Evolutionary conservation across 2,113 vertebrate genomes (phyloP).

Genomic region (Tor tambroides): DNA sequence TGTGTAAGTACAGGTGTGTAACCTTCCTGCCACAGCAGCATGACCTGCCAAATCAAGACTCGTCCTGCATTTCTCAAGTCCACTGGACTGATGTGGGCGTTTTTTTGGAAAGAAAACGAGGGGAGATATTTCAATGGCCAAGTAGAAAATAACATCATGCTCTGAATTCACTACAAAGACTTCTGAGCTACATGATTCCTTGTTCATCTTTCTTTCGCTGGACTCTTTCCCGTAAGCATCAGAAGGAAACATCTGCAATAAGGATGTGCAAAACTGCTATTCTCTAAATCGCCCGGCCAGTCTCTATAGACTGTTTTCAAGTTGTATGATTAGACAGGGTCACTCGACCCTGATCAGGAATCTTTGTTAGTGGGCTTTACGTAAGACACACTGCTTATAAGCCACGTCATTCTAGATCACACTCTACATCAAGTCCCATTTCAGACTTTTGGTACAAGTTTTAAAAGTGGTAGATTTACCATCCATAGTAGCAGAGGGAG

Average conservation of each 20-base stretch:
- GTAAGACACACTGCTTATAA: not conserved
- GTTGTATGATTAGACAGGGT: not conserved
- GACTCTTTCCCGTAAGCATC: not conserved
- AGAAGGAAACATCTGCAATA: not conserved
- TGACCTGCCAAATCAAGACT: conserved; percentile 23
- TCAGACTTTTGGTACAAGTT: not conserved
- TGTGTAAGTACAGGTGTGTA: conserved; percentile 23
- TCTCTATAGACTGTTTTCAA: not conserved
- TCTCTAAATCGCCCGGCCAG: not conserved
- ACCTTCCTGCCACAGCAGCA: conserved; percentile 20
- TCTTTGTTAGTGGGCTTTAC: not conserved
- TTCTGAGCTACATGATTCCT: not conserved
- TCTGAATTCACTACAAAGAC: conserved; percentile 26
- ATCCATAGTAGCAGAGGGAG: conserved; percentile 87
- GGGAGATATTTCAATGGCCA: conserved; percentile 28
- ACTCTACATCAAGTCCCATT: not conserved
- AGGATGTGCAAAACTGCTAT: not conserved
- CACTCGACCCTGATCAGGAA: not conserved
- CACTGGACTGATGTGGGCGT: not conserved
- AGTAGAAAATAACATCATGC: conserved; percentile 39
- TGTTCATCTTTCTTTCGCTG: conserved; percentile 1
- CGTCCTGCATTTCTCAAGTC: conserved; percentile 3
- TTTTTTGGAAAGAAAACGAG: not conserved
- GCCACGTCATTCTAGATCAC: not conserved
- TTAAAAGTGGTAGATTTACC: conserved; percentile 74